Evolutionary conservation across 2,113 vertebrate species (phyloP).

Genomic region (Lepus americanus): DNA sequence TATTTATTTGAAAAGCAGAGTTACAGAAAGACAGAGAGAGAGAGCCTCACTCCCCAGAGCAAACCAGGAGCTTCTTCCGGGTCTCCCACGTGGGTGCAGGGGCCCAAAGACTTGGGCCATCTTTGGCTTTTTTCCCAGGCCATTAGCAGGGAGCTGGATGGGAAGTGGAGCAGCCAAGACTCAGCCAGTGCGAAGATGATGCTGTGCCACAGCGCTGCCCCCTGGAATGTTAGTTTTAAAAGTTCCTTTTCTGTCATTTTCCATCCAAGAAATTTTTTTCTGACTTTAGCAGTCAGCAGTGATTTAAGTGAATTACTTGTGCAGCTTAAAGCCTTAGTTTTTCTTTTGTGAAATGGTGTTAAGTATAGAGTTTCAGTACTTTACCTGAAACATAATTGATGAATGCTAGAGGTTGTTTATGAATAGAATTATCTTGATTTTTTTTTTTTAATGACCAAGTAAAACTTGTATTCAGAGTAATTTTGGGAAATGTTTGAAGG

Average conservation of each 20-base stretch:
- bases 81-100: too few relatives aligned
- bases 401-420: background rate
- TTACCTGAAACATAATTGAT: background rate
- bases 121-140: too few relatives aligned
- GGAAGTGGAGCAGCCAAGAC: too few relatives aligned
- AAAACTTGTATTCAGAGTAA: background rate
- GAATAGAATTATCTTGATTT: background rate
- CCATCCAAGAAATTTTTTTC: background rate
- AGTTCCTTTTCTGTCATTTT: background rate
- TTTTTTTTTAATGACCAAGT: slow-evolving; percentile 6
- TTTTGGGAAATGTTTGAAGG: slow-evolving; percentile 14
- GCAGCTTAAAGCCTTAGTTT: background rate
- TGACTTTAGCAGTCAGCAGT: background rate
- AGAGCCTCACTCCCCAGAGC: too few relatives aligned
- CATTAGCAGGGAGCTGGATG: too few relatives aligned
- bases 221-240: background rate
- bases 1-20: too few relatives aligned
- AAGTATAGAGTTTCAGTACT: background rate
- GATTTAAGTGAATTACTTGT: slow-evolving; percentile 10
- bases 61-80: too few relatives aligned
- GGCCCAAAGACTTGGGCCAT: too few relatives aligned
- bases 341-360: background rate
- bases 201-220: too few relatives aligned
- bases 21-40: too few relatives aligned
- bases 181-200: too few relatives aligned